Base-by-base conservation (phyloP, 2,797 vertebrate species). In the Psittacula derbiana region DNA sequence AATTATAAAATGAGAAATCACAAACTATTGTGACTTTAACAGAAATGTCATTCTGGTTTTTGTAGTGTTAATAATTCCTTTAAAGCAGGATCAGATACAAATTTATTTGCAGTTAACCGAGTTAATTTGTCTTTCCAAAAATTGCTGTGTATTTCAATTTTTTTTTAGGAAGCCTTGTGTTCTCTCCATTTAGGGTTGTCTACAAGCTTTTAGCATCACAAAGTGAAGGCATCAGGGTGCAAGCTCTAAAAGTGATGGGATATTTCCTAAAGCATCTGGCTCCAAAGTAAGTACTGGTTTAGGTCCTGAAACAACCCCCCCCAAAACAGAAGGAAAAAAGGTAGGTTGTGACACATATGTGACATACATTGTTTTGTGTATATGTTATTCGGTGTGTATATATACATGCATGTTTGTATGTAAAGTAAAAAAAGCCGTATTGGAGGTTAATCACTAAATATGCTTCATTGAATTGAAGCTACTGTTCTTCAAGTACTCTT, bases 191-290 rank as follows among this genome's bases (percentile, higher is more conserved):
- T 97, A 99, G 99, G 72, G 99, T 99, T 72, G 98, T 99, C 96
- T 99, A 99, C 97, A 99, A 99, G 95, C 98, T 99, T 79, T 95
- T 99, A 97, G 99, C 99, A 31, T 99, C 99, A 33, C 99, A 98
- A 97, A 99, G 98, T 92, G 99, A 99, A 98, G 99, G 98, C 89
- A 99, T 99, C 94, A 97, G 99, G 94, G 99, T 99, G 64, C 99
- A 99, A 98, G 98, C 99, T 49, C 98, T 99, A 18, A 99, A 99
- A 98, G 99, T 99, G 78, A 91, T 99, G 98, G 99, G 99, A 30
- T 99, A 99, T 97, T 99, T 99, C 97, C 97, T 99, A 96, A 99
- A 98, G 85, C 97, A 98, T 86, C 96, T 98, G 8, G 83, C 97
- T 33, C 97, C 98, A 21, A 98, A 98, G 98, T 98, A 97, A 98